phyloP scores from a whole-genome alignment of 2,888 invertebrate species.

The Enoplolaimus lenunculus region DNA sequence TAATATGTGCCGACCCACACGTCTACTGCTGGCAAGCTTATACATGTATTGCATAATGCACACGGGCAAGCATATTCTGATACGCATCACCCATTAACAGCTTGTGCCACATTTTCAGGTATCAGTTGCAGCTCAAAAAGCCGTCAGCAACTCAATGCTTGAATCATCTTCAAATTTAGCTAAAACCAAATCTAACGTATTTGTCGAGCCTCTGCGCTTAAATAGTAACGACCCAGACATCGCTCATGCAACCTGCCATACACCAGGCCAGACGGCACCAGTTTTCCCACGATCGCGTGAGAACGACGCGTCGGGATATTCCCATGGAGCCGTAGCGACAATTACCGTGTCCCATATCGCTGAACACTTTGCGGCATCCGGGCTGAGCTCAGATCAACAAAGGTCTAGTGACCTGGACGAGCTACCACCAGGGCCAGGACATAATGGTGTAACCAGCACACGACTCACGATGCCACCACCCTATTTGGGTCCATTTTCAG shows the following conservation, averaged over 20 bases:
- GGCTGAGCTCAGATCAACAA: neutral
- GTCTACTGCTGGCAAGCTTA: too few species aligned
- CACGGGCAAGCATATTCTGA: too few species aligned
- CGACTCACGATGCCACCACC: too few species aligned
- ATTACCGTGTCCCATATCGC: too few species aligned
- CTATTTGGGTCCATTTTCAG: neutral
- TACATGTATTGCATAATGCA: too few species aligned
- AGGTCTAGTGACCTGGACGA: neutral
- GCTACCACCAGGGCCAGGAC: neutral
- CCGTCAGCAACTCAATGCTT: neutral
- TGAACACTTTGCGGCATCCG: neutral
- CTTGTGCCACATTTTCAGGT: too few species aligned
- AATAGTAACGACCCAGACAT: neutral
- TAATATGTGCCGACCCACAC: too few species aligned
- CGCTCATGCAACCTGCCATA: too few species aligned
- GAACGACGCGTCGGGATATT: neutral
- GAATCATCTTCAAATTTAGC: neutral
- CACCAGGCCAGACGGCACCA: neutral
- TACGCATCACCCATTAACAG: too few species aligned
- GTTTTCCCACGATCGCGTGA: neutral
- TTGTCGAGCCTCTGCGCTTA: neutral
- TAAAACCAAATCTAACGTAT: neutral
- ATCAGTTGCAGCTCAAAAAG: neutral
- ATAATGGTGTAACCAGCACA: too few species aligned
- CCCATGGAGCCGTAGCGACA: neutral